Evolutionary conservation across 1,140 invertebrate species (phyloP), one percentile per base, ranked within the genome.

Genomic region (Drosophila azteca): DNA sequence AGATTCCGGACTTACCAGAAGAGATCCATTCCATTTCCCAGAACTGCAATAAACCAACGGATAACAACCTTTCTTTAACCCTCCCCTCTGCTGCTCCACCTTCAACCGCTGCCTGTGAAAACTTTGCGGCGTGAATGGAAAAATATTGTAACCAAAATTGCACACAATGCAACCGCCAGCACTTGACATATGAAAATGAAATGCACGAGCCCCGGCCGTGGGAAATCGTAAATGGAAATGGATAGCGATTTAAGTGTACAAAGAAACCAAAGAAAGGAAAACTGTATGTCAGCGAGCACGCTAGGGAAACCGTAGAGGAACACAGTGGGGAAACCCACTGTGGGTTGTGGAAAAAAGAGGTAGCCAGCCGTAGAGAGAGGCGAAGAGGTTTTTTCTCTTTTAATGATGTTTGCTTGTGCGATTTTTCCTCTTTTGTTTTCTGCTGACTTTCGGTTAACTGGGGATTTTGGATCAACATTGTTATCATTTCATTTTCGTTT

Each of bases 401-500:
- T 67, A 69, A 69, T 69, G 63, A 67, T 69, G 66, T 69, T 67
- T 69, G 63, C 24, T 17, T 20, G 24, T 17, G 7, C 31, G 63
- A 66, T 67, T 70, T 55, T 13, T 68, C 41, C 39, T 22, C 41
- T 43, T 69, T 43, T 58, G 20, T 70, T 39, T 69, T 26, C 8
- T 43, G 45, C 52, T 50, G 65, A 50, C 67, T 58, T 44, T 39
- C 55, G 67, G 53, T 60, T 75, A 75, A 54, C 53, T 15, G 17
- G 61, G 61, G 70, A 66, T 52, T 66, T 59, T 59, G 29, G 49
- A 45, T 45, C 31, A 53, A 67, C 67, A 79, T 58, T 67, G 63
- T 79, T 74, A 79, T 79, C 62, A 73, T 70, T 75, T 48, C 70
- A 59, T 77, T 65, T 57, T 62, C 51, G 26, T 44, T 50, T 44